Conservation (phyloP, 2,888 invertebrate genomes). For the Pardosa pseudoannulata region DNA sequence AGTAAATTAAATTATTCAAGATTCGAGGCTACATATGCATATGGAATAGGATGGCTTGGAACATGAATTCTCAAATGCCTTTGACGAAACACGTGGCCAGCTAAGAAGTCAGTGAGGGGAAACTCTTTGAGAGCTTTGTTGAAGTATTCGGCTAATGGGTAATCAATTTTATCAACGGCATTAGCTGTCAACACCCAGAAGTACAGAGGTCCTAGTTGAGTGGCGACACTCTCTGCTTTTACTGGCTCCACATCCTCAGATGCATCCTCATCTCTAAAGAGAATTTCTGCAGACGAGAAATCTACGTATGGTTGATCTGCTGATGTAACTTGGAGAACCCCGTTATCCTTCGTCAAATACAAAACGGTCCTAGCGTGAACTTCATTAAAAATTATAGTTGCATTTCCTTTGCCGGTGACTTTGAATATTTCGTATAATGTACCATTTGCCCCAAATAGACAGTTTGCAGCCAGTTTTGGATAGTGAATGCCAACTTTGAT, state of each 20-base stretch:
- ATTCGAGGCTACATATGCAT: slow-evolving; percentile 66
- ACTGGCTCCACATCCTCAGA: slow-evolving; percentile 34
- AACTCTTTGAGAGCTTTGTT: slow-evolving; percentile 73
- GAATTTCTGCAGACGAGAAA: slow-evolving; percentile 73
- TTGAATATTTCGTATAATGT: slow-evolving; percentile 74
- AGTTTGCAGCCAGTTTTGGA: slow-evolving; percentile 71
- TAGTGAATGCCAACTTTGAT: slow-evolving; percentile 72
- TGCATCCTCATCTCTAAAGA: slow-evolving; percentile 63
- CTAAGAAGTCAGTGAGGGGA: slow-evolving; percentile 36
- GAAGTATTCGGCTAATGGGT: slow-evolving; percentile 69
- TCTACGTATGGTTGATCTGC: slow-evolving; percentile 75
- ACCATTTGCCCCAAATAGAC: slow-evolving; percentile 73
- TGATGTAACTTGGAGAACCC: slow-evolving; percentile 70
- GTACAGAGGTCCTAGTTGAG: slow-evolving; percentile 73
- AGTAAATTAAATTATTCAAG: not conserved
- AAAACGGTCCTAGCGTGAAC: slow-evolving; percentile 74
- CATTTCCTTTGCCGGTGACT: slow-evolving; percentile 73
- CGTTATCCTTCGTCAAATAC: slow-evolving; percentile 73
- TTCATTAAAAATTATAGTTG: slow-evolving; percentile 73
- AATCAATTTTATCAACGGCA: slow-evolving; percentile 73
- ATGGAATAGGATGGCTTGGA: slow-evolving; percentile 66
- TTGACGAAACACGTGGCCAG: slow-evolving; percentile 38
- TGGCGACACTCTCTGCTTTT: slow-evolving; percentile 64
- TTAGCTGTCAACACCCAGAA: slow-evolving; percentile 74
- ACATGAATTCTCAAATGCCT: slow-evolving; percentile 65